These are phyloP conservation scores for Procapra przewalskii DNA, from an alignment of 2,113 vertebrate species.

Conservation along the genomic window DNA sequence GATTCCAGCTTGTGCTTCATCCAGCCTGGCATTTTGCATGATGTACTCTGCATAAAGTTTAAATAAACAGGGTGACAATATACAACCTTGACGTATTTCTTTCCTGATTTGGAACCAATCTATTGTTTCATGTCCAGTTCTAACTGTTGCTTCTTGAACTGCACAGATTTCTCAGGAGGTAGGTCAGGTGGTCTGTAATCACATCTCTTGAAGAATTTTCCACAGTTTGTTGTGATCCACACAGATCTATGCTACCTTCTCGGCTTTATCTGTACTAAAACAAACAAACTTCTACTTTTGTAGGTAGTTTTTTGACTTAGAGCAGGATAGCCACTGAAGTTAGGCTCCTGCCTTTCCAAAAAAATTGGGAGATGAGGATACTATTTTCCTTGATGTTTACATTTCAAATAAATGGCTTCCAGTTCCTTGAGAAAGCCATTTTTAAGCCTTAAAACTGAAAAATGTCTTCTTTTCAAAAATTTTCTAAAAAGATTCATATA, in stretches of 20 bases:
- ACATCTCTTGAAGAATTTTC: background rate
- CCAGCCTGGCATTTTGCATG: background rate
- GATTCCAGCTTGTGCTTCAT: background rate
- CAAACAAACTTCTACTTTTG: background rate
- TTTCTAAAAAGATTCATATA: background rate
- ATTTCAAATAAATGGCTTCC: background rate
- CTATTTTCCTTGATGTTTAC: background rate
- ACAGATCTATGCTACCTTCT: background rate
- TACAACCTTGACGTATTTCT: rapidly evolving
- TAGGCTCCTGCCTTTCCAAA: background rate
- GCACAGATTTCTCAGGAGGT: background rate
- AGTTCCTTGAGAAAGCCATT: background rate
- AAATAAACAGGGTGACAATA: background rate
- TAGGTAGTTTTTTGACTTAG: background rate
- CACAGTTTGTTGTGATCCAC: background rate
- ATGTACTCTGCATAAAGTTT: background rate
- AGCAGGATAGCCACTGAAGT: background rate
- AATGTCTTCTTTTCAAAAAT: background rate
- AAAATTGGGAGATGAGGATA: background rate
- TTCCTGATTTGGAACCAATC: background rate
- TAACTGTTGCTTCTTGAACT: background rate
- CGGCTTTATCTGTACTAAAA: background rate
- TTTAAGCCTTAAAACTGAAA: background rate
- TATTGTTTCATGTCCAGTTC: background rate
- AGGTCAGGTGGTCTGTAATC: background rate